Base-by-base conservation (phyloP, 2,797 vertebrate genomes). In the Oreonectes daqikongensis region DNA sequence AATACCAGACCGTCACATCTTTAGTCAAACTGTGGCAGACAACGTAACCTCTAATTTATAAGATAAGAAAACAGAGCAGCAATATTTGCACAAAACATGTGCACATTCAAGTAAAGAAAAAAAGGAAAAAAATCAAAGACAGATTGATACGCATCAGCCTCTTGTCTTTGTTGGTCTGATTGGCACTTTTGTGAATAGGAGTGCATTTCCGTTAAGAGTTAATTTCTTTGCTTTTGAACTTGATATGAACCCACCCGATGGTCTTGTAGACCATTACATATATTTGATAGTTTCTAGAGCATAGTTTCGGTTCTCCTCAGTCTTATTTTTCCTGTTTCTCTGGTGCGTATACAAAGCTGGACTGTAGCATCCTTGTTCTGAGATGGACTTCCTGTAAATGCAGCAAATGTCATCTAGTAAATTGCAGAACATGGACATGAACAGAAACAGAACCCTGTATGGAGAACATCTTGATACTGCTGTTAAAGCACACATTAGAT, bases 161-260 rank as follows among this genome's bases (percentile, higher is more conserved):
- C 91, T 87, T 90, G 90, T 92, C 90, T 92, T 91, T 89, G 89
- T 92, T 92, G 92, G 92, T 93, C 91, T 78, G 91, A 91, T 94
- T 94, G 93, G 93, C 93, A 94, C 93, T 94, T 94, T 91, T 88
- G 93, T 94, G 93, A 94, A 92, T 86, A 92, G 87, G 90, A 92
- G 91, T 92, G 92, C 92, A 93, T 91, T 91, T 87, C 82, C 57
- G 32, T 79, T 89, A 84, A 86, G 85, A 88, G 83, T 85, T 79
- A 82, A 81, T 76, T 80, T 59, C 3, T 65, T 71, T 74, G 14
- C 55, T 42, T 70, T 65, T 69, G 28, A 53, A 59, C 77, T 88
- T 82, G 81, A 87, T 87, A 75, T 76, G 85, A 46, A 76, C 65
- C 83, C 77, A 75, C 77, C 79, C 52, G 17, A 59, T 48, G 76